These are phyloP conservation scores for Encarsia formosa DNA, from an alignment of 2,888 invertebrate genomes.

Conservation along the genomic window DNA sequence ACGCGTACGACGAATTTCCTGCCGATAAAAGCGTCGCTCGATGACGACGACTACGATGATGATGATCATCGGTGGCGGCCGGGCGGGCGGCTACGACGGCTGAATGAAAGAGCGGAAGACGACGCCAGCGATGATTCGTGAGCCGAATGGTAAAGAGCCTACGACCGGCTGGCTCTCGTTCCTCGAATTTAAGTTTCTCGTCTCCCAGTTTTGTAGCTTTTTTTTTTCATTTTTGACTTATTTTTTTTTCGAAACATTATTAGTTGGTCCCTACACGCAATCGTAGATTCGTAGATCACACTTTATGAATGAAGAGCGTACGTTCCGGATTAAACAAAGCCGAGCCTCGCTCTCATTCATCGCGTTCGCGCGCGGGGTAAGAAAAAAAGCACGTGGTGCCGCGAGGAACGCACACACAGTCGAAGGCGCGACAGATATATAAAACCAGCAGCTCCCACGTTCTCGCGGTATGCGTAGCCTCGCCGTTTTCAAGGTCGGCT, in stretches of 20 bases:
- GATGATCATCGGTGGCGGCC: background rate
- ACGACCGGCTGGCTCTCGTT: too few species aligned
- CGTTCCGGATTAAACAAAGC: too few species aligned
- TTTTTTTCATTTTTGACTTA: too few species aligned
- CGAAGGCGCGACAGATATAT: too few species aligned
- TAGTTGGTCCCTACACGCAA: too few species aligned
- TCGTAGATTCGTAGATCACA: background rate
- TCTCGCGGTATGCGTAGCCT: background rate
- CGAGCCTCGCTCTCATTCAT: background rate
- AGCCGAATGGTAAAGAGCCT: conserved; percentile 5
- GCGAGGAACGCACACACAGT: background rate
- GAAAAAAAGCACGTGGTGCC: conserved; percentile 15
- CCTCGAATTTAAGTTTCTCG: background rate
- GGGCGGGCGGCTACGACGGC: background rate
- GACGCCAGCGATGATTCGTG: conserved; percentile 28
- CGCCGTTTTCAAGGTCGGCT: background rate
- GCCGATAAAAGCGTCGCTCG: conserved; percentile 8
- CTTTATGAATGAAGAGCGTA: too few species aligned
- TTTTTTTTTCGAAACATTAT: too few species aligned
- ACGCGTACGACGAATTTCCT: conserved; percentile 7
- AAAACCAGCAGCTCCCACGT: too few species aligned
- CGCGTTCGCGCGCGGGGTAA: background rate
- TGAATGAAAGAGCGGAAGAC: conserved; percentile 44
- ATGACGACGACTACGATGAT: too few species aligned
- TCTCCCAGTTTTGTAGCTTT: too few species aligned